Conservation (phyloP, 1,140 invertebrate species). For the Aphis craccivora region DNA sequence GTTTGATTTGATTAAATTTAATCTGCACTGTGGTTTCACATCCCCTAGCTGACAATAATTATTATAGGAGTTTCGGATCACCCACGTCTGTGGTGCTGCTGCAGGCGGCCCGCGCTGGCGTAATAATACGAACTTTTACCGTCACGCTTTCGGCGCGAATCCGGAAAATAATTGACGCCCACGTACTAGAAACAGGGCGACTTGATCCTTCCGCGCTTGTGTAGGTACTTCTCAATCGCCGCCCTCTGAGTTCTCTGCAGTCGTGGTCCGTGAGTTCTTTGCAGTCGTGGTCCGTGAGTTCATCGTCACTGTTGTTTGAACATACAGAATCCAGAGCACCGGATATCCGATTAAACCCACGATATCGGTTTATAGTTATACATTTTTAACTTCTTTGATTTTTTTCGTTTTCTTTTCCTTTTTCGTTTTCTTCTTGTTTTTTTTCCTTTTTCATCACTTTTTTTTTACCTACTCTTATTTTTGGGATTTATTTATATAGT, state of each 20-base stretch:
- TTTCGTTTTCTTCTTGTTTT: no score
- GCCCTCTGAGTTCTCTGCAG: not conserved
- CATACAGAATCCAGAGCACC: no score
- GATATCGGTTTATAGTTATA: not conserved
- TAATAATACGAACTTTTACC: not conserved
- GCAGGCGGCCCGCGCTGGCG: no score
- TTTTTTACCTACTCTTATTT: no score
- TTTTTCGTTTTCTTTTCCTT: not conserved
- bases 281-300: not conserved
- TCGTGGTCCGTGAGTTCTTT: not conserved
- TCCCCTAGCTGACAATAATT: not conserved
- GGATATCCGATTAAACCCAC: fast-evolving
- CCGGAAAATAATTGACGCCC: not conserved
- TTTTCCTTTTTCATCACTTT: no score
- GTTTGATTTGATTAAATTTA: not conserved
- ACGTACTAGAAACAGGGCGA: not conserved
- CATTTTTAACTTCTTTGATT: no score
- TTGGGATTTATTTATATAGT: no score
- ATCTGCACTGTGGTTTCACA: not conserved
- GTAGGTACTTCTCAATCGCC: not conserved
- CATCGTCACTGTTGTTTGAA: not conserved
- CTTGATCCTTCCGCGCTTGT: not conserved
- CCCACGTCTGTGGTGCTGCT: no score
- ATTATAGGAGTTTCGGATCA: not conserved
- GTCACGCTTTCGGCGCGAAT: not conserved